Percentiles rank a stretch among this genome's conserved stretches.
Conservation (phyloP, 2,113 vertebrate genomes). For the Apaloderma vittatum region DNA sequence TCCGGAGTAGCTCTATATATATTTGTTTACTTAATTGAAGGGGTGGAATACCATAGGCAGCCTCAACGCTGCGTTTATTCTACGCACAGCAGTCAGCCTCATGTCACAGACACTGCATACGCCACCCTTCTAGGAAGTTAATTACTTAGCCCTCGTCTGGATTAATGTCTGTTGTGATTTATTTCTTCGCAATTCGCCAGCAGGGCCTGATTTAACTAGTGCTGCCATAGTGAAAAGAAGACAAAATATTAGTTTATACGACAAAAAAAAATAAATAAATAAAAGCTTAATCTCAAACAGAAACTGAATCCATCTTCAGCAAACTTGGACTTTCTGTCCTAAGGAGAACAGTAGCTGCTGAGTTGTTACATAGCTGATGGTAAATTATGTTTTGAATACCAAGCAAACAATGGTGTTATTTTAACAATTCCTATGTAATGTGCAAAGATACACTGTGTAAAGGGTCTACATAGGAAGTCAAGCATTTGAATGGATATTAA, state of each 20-base stretch:
- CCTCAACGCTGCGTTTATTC: constrained; percentile 65
- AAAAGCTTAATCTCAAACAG: constrained; percentile 18
- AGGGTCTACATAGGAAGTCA: background rate
- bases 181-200: constrained; percentile 47
- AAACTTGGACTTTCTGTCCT: background rate
- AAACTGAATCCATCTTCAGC: background rate
- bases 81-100: constrained; percentile 60
- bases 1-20: constrained; percentile 70
- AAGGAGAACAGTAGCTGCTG: constrained; percentile 49
- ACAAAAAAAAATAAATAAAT: background rate
- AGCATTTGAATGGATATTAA: background rate
- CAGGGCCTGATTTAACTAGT: constrained; percentile 42
- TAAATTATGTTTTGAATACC: constrained; percentile 34
- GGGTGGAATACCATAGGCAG: constrained; percentile 70
- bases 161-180: constrained; percentile 73
- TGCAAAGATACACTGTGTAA: constrained; percentile 14
- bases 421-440: constrained; percentile 37
- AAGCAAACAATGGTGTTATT: constrained; percentile 51
- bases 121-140: constrained; percentile 59
- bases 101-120: constrained; percentile 65
- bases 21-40: constrained; percentile 77
- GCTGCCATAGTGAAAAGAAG: background rate
- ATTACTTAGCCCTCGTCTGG: constrained; percentile 64
- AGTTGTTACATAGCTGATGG: background rate
- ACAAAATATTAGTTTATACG: constrained; percentile 46